These are phyloP conservation scores for Anastatus disparis DNA, from an alignment of 1,140 invertebrate species.

Conservation along the genomic window DNA sequence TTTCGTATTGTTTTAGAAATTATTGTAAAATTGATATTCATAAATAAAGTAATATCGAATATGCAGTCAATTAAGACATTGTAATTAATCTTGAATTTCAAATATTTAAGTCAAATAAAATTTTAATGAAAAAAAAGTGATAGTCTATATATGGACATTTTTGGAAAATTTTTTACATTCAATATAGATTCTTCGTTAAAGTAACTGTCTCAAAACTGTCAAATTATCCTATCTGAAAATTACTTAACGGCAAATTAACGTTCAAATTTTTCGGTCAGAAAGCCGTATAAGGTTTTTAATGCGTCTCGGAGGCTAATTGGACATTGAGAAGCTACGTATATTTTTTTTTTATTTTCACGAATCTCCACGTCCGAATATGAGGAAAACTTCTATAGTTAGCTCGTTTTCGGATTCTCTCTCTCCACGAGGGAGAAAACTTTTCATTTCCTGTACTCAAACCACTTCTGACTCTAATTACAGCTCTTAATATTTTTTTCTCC, in stretches of 20 bases:
- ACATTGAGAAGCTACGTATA: not conserved
- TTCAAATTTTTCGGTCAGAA: not conserved
- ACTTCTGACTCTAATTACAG: slow-evolving; percentile 38
- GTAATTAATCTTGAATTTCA: no score
- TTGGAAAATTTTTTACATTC: no score
- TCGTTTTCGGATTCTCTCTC: not conserved
- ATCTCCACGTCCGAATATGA: slow-evolving; percentile 27
- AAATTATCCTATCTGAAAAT: no score
- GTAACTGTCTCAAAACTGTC: no score
- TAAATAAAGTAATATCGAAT: no score
- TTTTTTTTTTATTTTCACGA: not conserved
- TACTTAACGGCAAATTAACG: not conserved
- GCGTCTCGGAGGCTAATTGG: slow-evolving; percentile 18
- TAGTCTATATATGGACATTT: no score
- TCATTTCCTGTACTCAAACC: slow-evolving; percentile 26
- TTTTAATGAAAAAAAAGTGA: no score
- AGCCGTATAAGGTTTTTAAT: not conserved
- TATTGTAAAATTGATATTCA: no score
- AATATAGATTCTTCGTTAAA: no score
- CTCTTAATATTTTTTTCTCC: slow-evolving; percentile 31
- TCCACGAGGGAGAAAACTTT: slow-evolving; percentile 29
- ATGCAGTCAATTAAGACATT: no score
- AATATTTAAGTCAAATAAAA: no score
- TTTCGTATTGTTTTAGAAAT: no score
- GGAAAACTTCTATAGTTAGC: slow-evolving; percentile 31